phyloP scores from a whole-genome alignment of 2,797 vertebrate genomes.

The Ctenopoma multispine region DNA sequence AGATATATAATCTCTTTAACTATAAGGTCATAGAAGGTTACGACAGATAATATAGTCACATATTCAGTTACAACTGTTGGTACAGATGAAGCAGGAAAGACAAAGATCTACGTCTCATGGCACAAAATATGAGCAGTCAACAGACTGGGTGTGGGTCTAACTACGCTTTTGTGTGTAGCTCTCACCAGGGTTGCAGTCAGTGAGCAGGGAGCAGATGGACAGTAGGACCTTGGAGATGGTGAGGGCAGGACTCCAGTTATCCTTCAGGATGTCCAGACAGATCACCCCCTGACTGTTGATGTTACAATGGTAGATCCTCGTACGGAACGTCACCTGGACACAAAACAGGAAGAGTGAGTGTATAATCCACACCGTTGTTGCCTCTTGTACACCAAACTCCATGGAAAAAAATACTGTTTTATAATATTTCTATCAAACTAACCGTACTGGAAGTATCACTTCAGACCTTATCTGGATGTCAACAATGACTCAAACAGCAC shows the following conservation, averaged over 20 bases:
- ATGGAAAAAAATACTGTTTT: not conserved
- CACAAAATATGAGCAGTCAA: not conserved
- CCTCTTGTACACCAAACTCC: not conserved
- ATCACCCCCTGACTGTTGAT: slow-evolving; percentile 95
- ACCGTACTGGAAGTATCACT: not conserved
- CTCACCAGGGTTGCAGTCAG: slow-evolving; percentile 96
- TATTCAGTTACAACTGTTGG: too few relatives aligned
- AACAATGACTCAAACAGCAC: not conserved
- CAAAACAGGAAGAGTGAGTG: not conserved
- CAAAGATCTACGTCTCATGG: too few relatives aligned
- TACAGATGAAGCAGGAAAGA: too few relatives aligned
- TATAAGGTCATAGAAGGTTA: too few relatives aligned
- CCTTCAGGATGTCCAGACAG: slow-evolving; percentile 90
- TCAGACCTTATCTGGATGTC: not conserved
- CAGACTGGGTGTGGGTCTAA: too few relatives aligned
- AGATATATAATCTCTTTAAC: too few relatives aligned
- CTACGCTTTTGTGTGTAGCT: not conserved
- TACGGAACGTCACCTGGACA: slow-evolving; percentile 87
- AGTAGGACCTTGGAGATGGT: slow-evolving; percentile 96
- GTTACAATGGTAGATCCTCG: slow-evolving; percentile 94
- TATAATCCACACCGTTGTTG: not conserved
- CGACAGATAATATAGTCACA: too few relatives aligned
- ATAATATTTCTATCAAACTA: not conserved
- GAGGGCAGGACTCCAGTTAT: slow-evolving; percentile 93
- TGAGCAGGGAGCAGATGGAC: slow-evolving; percentile 95